Evolutionary conservation across 2,113 vertebrate species (phyloP).

Genomic region (Suncus etruscus): DNA sequence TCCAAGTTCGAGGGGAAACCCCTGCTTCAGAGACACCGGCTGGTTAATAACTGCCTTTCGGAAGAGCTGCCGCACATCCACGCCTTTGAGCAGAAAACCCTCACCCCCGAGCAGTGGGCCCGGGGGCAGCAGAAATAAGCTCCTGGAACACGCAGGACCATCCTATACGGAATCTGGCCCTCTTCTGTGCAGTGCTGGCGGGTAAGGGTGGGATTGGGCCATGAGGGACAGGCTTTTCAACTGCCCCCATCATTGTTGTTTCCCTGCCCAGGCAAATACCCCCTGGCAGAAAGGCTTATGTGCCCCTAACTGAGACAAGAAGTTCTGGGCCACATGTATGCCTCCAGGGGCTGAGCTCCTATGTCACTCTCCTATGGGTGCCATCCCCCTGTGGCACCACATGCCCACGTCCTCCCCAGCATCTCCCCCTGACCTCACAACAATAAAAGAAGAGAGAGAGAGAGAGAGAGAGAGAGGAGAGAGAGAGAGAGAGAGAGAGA

Average conservation of each 20-base stretch:
- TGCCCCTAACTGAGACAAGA: not conserved
- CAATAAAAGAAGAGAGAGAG: too few species aligned
- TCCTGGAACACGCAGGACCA: constrained; percentile 1
- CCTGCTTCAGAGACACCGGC: constrained; percentile 93
- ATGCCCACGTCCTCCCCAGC: too few species aligned
- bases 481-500: too few species aligned
- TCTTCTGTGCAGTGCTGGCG: constrained; percentile 43
- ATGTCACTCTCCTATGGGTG: too few species aligned
- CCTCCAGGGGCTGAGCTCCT: too few species aligned
- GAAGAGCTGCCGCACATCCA: constrained; percentile 93
- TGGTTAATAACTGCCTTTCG: constrained; percentile 91
- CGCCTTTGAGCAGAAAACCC: constrained; percentile 94
- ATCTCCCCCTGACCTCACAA: too few species aligned
- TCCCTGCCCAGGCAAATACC: too few species aligned
- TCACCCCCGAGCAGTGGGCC: constrained; percentile 95
- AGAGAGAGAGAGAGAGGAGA: too few species aligned
- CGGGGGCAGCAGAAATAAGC: constrained; percentile 84
- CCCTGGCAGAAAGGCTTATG: not conserved
- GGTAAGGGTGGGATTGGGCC: not conserved
- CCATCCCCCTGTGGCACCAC: too few species aligned
- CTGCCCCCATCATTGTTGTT: not conserved
- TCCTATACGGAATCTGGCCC: constrained; percentile 62
- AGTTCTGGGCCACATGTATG: not conserved
- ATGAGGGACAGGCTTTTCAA: not conserved
- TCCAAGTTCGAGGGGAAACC: constrained; percentile 92